phyloP scores from a whole-genome alignment of 1,140 invertebrate genomes.

The Phocides pigmalion region DNA sequence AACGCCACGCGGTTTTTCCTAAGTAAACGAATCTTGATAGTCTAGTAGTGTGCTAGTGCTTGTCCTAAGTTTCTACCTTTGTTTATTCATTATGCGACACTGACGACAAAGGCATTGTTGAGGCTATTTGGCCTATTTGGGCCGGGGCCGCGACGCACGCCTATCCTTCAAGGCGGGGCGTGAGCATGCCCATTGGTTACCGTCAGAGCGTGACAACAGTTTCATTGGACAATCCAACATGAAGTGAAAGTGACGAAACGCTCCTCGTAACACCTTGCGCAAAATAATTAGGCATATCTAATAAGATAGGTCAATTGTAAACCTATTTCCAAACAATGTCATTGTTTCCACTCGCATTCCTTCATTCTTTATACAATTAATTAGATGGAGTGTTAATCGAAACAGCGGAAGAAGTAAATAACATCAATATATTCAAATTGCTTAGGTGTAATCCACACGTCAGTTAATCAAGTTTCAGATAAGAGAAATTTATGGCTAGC shows the following conservation, averaged over 20 bases:
- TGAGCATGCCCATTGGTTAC: slow-evolving; percentile 73
- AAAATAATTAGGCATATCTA: slow-evolving; percentile 61
- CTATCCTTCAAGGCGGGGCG: slow-evolving; percentile 74
- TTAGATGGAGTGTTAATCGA: background rate
- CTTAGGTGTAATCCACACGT: background rate
- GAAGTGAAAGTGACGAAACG: slow-evolving; percentile 72
- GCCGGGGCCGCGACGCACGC: slow-evolving; percentile 61
- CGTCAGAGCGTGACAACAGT: slow-evolving; percentile 75
- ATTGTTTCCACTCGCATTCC: slow-evolving; percentile 3
- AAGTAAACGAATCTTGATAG: no score
- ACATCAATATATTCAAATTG: slow-evolving; percentile 1
- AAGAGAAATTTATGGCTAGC: slow-evolving; percentile 12
- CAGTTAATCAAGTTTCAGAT: slow-evolving; percentile 7
- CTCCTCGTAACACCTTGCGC: slow-evolving; percentile 64
- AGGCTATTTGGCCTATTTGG: slow-evolving; percentile 59
- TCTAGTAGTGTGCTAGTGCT: no score
- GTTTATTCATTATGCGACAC: slow-evolving; percentile 25
- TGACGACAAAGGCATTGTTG: slow-evolving; percentile 50
- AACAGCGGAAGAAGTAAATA: background rate
- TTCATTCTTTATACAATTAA: background rate
- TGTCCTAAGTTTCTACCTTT: background rate
- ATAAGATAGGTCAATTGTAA: slow-evolving; percentile 54
- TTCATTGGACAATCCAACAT: slow-evolving; percentile 76
- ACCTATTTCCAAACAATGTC: slow-evolving; percentile 36
- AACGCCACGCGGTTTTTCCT: no score